phyloP scores from a whole-genome alignment of 2,797 vertebrate genomes.

The Bryconaethiops microstoma region DNA sequence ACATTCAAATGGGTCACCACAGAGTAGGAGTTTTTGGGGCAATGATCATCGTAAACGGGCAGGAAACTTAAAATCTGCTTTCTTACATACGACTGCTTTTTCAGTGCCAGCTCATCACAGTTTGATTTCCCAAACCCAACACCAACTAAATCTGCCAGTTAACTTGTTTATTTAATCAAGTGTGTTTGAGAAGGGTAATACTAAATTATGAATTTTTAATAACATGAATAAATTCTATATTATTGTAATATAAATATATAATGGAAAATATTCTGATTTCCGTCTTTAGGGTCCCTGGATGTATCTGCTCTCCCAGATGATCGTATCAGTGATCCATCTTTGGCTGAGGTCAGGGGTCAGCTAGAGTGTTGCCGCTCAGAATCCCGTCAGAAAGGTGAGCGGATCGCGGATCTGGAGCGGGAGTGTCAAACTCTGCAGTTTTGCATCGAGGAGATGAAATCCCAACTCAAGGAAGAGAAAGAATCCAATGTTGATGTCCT shows the following conservation, averaged over 20 bases:
- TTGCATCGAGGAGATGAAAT: conserved; percentile 40
- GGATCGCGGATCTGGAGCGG: conserved; percentile 63
- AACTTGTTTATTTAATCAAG: background rate
- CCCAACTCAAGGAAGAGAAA: conserved; percentile 47
- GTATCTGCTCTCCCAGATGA: conserved; percentile 45
- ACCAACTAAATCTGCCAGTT: background rate
- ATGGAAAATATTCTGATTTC: background rate
- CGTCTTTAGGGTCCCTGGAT: conserved; percentile 54
- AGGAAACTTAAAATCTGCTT: too few relatives aligned
- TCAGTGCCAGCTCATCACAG: background rate
- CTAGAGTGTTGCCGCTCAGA: conserved; percentile 38
- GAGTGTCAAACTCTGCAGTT: conserved; percentile 38
- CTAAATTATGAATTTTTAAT: background rate
- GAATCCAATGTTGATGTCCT: background rate
- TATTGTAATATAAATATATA: too few relatives aligned
- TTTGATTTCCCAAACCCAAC: background rate
- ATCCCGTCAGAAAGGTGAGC: conserved; percentile 71
- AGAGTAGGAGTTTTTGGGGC: too few relatives aligned
- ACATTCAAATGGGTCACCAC: background rate
- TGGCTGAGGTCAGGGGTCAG: conserved; percentile 60
- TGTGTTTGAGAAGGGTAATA: background rate
- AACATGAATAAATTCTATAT: too few relatives aligned
- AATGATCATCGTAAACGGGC: too few relatives aligned
- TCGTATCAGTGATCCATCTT: conserved; percentile 57
- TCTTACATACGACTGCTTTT: too few relatives aligned